These are phyloP conservation scores for Phoxinus dragarum DNA, from an alignment of 2,797 vertebrate genomes.

Conservation along the genomic window DNA sequence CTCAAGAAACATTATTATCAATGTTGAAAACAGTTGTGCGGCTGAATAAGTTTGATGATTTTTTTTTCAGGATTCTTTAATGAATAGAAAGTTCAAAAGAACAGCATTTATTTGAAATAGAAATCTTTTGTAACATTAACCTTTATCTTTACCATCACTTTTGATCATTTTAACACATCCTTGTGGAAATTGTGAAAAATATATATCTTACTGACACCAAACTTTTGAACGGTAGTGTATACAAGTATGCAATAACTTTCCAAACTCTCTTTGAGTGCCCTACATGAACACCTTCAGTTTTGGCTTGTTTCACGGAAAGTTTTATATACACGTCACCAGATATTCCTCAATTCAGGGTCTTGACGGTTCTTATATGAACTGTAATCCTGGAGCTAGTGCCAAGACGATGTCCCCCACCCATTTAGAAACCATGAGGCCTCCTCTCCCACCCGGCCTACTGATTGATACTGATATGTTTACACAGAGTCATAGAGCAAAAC, in stretches of 20 bases:
- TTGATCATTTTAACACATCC: too few species aligned
- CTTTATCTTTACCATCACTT: too few species aligned
- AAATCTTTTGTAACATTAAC: too few species aligned
- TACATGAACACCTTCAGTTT: constrained; percentile 3
- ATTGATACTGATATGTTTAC: constrained; percentile 33
- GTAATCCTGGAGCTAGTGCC: not conserved
- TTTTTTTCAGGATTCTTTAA: too few species aligned
- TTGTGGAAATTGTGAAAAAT: too few species aligned
- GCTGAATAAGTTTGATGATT: too few species aligned
- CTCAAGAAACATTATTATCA: not conserved
- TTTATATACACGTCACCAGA: constrained; percentile 15
- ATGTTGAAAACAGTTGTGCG: not conserved
- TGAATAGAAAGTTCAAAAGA: too few species aligned
- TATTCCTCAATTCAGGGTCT: constrained; percentile 18
- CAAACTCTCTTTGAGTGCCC: not conserved
- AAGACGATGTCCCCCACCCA: constrained; percentile 2
- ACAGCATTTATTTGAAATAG: too few species aligned
- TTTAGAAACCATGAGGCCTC: not conserved
- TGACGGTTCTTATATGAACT: constrained; percentile 1
- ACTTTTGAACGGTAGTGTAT: not conserved
- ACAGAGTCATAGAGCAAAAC: constrained; percentile 10
- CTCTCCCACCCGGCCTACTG: not conserved
- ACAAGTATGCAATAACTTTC: constrained; percentile 3
- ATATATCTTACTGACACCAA: not conserved
- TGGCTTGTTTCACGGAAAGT: constrained; percentile 5